Evolutionary conservation across 2,888 invertebrate genomes (phyloP).

Genomic region (Bombylius discolor): DNA sequence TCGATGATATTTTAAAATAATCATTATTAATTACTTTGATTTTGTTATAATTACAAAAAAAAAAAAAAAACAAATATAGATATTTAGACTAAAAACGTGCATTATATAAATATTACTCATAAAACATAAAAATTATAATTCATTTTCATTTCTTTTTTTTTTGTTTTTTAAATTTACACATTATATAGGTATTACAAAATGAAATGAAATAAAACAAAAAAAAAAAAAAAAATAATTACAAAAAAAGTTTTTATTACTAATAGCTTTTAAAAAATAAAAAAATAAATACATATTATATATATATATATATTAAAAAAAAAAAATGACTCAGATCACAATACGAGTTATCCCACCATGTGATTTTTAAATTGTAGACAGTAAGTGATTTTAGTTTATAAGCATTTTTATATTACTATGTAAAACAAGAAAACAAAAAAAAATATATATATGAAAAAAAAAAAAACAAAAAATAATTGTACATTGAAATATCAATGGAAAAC

Average conservation of each 20-base stretch:
- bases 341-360: constrained; percentile 30
- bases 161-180: no score
- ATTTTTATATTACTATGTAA: neutral
- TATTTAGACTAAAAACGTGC: no score
- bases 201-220: constrained; percentile 13
- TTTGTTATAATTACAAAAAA: constrained; percentile 9
- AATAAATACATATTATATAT: constrained; percentile 2
- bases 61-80: constrained; percentile 9
- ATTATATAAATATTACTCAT: no score
- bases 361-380: constrained; percentile 17
- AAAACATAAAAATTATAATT: no score
- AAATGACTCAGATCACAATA: constrained; percentile 23
- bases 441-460: neutral
- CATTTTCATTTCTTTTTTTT: no score
- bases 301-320: constrained; percentile 1
- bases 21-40: neutral
- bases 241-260: constrained; percentile 14
- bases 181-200: constrained; percentile 24
- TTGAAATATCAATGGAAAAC: no score
- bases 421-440: neutral
- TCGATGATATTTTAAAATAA: neutral
- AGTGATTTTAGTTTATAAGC: constrained; percentile 6
- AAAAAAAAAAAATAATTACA: constrained; percentile 12
- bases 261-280: constrained; percentile 11
- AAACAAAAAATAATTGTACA: neutral